phyloP scores from a whole-genome alignment of 2,113 vertebrate species.

The Rallus limicola region DNA sequence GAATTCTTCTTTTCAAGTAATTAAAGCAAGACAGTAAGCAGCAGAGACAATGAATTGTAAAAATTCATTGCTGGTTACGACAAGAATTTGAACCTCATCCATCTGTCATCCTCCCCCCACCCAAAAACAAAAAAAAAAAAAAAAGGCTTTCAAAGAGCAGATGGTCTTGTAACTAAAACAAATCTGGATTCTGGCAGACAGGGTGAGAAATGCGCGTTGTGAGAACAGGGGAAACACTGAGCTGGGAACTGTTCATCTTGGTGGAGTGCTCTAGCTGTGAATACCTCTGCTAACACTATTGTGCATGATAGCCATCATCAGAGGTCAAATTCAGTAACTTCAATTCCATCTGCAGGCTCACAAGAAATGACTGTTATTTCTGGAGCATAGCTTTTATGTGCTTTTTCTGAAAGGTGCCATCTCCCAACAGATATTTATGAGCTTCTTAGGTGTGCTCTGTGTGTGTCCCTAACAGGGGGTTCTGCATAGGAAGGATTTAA shows the following conservation, averaged over 20 bases:
- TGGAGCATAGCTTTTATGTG: background rate
- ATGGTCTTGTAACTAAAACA: slow-evolving; percentile 58
- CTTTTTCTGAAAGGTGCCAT: background rate
- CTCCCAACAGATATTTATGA: background rate
- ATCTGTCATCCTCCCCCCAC: background rate
- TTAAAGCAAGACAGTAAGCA: slow-evolving; percentile 52
- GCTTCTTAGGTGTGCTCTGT: background rate
- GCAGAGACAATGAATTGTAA: slow-evolving; percentile 52
- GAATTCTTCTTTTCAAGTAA: slow-evolving; percentile 29
- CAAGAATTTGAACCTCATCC: slow-evolving; percentile 43
- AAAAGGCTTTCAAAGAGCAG: slow-evolving; percentile 38
- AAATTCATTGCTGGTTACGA: slow-evolving; percentile 42
- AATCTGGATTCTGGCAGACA: slow-evolving; percentile 58
- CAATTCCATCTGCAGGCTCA: background rate
- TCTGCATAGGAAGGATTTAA: background rate
- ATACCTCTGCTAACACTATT: background rate
- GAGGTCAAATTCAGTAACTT: background rate
- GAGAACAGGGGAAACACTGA: background rate
- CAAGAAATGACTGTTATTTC: background rate
- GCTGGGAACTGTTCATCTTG: background rate
- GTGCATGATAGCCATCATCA: background rate
- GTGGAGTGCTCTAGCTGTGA: background rate
- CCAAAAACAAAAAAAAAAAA: background rate
- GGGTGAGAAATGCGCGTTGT: slow-evolving; percentile 3
- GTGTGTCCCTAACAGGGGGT: background rate